Base-by-base conservation (phyloP, 2,888 invertebrate genomes). In the Brachynemurus nebulosus region DNA sequence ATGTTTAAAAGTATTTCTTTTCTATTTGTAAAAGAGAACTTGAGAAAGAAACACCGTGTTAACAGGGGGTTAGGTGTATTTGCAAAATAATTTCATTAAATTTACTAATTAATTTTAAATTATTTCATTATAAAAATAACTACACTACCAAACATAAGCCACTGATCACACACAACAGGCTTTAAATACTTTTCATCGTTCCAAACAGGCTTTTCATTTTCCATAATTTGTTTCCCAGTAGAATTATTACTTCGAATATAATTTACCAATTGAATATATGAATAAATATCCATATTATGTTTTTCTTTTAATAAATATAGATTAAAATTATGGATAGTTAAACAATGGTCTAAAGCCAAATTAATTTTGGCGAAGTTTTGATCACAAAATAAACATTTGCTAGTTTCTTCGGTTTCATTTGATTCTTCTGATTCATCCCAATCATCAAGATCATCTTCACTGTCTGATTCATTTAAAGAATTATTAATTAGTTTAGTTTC, bases 251-350 rank as follows among this genome's bases (percentile, higher is more conserved):
- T 69, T 53, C 85, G 74, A 48, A 89, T 79, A 55, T 77, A 90
- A 64, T 89, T 90, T 1, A 90, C 75, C 55, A 90, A 63, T 60
- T 85, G 85, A 19, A 85, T 80, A 53, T 80, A 86, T 0, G 80
- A 80, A 63, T 89, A 86, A 56, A 80, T 80, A 59, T 89, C 86
- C 75, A 89, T 80, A 52, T 72, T 72, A 55, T 80, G 78, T 58
- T 76, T 81, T 3, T 61, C 60, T 61, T 84, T 82, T 27, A 88
- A 64, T 39, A 64, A 62, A 5, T 69, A 62, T 45, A 88, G 65
- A 58, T 76, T 73, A 51, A 89, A 78, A 43, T 70, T 69, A 56
- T 88, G 88, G 12, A 57, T 63, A 4, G 60, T 60, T 50, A 73
- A 71, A 49, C 85, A 75, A 59, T 89, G 88, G 17, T 70, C 65